Evolutionary conservation across 2,797 vertebrate genomes (phyloP).

Genomic region (Hyperoplus immaculatus): DNA sequence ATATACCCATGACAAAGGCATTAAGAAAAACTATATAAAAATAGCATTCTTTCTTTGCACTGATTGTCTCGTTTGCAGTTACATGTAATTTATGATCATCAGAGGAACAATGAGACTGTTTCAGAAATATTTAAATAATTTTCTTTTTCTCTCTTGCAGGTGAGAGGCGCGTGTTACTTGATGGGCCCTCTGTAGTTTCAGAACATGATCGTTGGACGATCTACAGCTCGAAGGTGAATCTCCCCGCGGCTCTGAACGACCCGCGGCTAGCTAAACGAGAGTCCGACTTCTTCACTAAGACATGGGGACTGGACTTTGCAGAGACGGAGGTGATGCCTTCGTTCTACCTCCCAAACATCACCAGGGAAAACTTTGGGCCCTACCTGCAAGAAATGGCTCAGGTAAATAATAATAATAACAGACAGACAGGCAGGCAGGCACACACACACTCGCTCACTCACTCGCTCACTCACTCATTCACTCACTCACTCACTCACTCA

Average conservation of each 20-base stretch:
- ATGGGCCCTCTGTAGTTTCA: constrained; percentile 93
- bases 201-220: constrained; percentile 98
- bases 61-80: no score
- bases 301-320: constrained; percentile 97
- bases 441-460: background rate
- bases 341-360: constrained; percentile 95
- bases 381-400: constrained; percentile 93
- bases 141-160: constrained; percentile 74
- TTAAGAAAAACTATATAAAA: no score
- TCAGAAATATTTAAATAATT: no score
- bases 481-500: no score
- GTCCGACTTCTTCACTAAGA: constrained; percentile 99
- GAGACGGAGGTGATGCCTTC: constrained; percentile 95
- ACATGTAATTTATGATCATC: no score
- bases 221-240: constrained; percentile 98
- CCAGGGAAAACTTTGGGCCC: constrained; percentile 91
- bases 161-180: constrained; percentile 86
- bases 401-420: constrained; percentile 77
- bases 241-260: constrained; percentile 97
- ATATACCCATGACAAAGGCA: no score
- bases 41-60: no score
- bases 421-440: constrained; percentile 14
- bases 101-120: no score
- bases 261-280: constrained; percentile 97
- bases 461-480: no score